These are phyloP conservation scores for Spodoptera exigua DNA, from an alignment of 2,888 invertebrate genomes.

Conservation along the genomic window DNA sequence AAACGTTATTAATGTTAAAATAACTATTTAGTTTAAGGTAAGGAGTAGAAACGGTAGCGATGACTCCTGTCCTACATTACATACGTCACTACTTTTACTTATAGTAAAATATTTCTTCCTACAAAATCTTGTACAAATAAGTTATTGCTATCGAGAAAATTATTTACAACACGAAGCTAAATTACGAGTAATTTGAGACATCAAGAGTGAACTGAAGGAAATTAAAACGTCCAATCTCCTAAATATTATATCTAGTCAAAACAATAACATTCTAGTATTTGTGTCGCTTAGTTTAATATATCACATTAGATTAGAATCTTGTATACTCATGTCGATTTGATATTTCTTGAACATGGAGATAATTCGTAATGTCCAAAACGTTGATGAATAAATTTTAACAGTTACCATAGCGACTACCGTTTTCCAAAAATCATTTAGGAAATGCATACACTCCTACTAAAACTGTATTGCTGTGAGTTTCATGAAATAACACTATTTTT, in stretches of 20 bases:
- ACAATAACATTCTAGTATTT: slow-evolving; percentile 72
- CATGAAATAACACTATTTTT: slow-evolving; percentile 28
- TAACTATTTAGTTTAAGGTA: slow-evolving; percentile 18
- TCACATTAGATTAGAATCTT: slow-evolving; percentile 88
- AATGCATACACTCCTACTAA: background rate
- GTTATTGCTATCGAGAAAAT: slow-evolving; percentile 79
- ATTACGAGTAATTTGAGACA: slow-evolving; percentile 70
- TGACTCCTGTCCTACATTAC: slow-evolving; percentile 47
- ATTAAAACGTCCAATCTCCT: slow-evolving; percentile 61
- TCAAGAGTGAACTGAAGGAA: slow-evolving; percentile 77
- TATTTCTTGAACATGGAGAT: slow-evolving; percentile 46
- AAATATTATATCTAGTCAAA: slow-evolving; percentile 62
- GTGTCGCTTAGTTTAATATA: slow-evolving; percentile 78
- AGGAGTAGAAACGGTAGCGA: slow-evolving; percentile 36
- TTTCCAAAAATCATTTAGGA: background rate
- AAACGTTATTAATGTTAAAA: slow-evolving; percentile 39
- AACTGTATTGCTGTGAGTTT: slow-evolving; percentile 2
- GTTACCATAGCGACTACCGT: slow-evolving; percentile 14
- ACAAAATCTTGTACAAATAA: slow-evolving; percentile 72
- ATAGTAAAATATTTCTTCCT: slow-evolving; percentile 63
- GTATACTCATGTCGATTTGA: slow-evolving; percentile 72
- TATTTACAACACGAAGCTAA: slow-evolving; percentile 74
- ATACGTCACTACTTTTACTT: slow-evolving; percentile 54
- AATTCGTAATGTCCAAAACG: slow-evolving; percentile 27
- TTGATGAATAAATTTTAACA: slow-evolving; percentile 9